Conservation (phyloP, 2,888 invertebrate genomes). For the Campopleginae sp. region DNA sequence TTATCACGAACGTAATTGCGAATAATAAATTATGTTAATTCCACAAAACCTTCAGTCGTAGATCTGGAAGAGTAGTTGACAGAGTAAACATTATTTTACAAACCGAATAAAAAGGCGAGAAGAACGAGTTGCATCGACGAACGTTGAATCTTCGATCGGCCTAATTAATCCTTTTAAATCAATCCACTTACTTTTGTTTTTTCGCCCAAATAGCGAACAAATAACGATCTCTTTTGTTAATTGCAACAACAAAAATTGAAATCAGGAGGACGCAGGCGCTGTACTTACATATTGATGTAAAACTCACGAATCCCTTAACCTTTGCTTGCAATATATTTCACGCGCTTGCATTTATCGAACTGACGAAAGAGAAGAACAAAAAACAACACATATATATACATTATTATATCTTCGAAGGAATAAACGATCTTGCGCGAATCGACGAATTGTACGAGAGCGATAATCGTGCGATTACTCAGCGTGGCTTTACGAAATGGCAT, state of each 20-base stretch:
- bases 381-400: constrained; percentile 20
- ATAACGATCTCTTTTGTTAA: constrained; percentile 11
- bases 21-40: constrained; percentile 13
- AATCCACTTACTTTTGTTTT: constrained; percentile 12
- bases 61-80: constrained; percentile 25
- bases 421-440: constrained; percentile 42
- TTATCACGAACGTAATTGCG: constrained; percentile 29
- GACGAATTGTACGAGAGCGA: constrained; percentile 32
- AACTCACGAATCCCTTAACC: constrained; percentile 39
- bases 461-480: constrained; percentile 47
- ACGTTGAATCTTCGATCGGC: constrained; percentile 61
- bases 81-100: background rate
- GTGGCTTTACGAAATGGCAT: constrained; percentile 56
- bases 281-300: constrained; percentile 39
- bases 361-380: constrained; percentile 17
- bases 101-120: constrained; percentile 14
- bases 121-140: constrained; percentile 2
- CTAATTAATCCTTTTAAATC: constrained; percentile 55
- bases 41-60: constrained; percentile 24
- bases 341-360: constrained; percentile 59
- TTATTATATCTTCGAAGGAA: constrained; percentile 21
- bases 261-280: constrained; percentile 39
- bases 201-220: background rate
- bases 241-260: constrained; percentile 2
- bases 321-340: constrained; percentile 63